Conservation (phyloP, 2,888 invertebrate genomes). For the Rhingia rostrata region DNA sequence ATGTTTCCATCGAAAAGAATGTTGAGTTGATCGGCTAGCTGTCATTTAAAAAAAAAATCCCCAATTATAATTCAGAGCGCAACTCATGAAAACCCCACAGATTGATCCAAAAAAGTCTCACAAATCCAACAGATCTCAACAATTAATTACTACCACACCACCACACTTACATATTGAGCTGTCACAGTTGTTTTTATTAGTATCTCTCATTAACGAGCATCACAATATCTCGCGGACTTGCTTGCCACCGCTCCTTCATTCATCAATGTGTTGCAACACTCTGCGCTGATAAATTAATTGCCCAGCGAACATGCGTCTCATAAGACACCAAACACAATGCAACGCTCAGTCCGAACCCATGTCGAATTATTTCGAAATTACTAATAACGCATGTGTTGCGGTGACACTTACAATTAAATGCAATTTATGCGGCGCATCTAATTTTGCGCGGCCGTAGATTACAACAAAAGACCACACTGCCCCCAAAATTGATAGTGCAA, state of each 20-base stretch:
- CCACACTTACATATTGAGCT: not conserved
- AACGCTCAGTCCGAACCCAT: conserved; percentile 12
- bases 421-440: conserved; percentile 46
- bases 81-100: conserved; percentile 9
- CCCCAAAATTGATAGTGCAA: conserved; percentile 17
- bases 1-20: no score
- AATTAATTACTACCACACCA: not conserved
- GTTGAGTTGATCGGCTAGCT: no score
- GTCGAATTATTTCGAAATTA: conserved; percentile 36
- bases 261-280: conserved; percentile 37
- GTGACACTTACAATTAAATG: conserved; percentile 49
- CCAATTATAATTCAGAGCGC: not conserved
- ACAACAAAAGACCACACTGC: conserved; percentile 22
- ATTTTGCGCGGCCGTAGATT: conserved; percentile 16
- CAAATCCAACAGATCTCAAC: conserved; percentile 3
- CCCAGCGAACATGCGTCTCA: conserved; percentile 15
- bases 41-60: not conserved
- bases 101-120: not conserved
- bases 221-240: not conserved
- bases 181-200: not conserved
- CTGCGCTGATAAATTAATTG: conserved; percentile 34
- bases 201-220: not conserved
- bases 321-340: conserved; percentile 20
- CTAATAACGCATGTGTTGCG: conserved; percentile 43
- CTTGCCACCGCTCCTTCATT: conserved; percentile 5